These are phyloP conservation scores for Solenodon paradoxus DNA, from an alignment of 2,113 vertebrate genomes.

Conservation along the genomic window DNA sequence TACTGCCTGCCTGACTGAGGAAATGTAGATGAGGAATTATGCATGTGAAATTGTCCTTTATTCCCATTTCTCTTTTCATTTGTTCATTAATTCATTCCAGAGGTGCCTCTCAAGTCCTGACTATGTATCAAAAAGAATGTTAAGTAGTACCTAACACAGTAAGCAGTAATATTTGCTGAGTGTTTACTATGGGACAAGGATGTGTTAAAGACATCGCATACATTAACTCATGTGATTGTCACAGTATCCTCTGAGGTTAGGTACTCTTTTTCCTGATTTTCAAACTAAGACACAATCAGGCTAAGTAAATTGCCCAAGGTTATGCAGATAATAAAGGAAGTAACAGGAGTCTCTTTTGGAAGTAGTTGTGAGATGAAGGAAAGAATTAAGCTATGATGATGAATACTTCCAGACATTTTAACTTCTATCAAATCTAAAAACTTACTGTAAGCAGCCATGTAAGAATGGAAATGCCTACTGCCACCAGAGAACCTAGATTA, in stretches of 20 bases:
- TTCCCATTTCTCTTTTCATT: not conserved
- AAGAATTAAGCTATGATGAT: not conserved
- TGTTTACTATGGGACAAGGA: not conserved
- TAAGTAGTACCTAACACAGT: not conserved
- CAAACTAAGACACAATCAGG: not conserved
- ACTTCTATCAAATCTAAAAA: not conserved
- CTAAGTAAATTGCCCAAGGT: not conserved
- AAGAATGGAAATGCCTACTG: not conserved
- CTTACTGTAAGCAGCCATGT: not conserved
- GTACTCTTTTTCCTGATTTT: not conserved
- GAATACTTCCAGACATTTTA: not conserved
- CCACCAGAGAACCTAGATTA: not conserved
- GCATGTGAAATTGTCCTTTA: not conserved
- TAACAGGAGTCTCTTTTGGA: not conserved
- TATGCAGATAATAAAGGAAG: not conserved
- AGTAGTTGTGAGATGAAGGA: not conserved
- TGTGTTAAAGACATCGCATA: not conserved
- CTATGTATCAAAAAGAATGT: not conserved
- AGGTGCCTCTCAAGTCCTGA: not conserved
- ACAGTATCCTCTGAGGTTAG: not conserved
- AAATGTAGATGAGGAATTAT: not conserved
- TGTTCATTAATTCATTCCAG: not conserved
- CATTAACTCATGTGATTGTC: not conserved
- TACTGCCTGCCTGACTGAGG: not conserved
- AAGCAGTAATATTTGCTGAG: not conserved